Base-by-base conservation (phyloP, 2,797 vertebrate species). In the Cephalopachus bancanus region DNA sequence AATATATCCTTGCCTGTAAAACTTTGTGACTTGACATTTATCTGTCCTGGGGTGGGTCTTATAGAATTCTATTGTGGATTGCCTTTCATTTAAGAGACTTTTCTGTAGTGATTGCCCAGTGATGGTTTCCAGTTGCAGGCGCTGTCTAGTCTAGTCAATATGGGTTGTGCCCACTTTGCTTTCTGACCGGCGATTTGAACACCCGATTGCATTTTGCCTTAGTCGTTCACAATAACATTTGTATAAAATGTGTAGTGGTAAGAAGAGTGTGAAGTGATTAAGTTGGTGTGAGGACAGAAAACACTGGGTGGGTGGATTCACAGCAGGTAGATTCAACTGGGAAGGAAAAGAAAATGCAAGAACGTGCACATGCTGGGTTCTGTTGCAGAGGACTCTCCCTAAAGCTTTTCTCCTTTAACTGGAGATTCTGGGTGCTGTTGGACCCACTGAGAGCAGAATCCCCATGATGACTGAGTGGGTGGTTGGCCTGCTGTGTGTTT, bases 41-140 rank as follows among this genome's bases (percentile, higher is more conserved):
- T 60, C 24, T 92, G 3, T 84, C n/a, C 22, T 33, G 7, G 11
- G 10, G 22, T 59, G 53, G 26, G 33, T 81, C 19, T 71, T 55
- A 37, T 71, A 53, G 59, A 53, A 37, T 20, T 74, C 57, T 64
- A 28, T 9, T 3, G 10, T 33, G 76, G 17, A 26, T 37, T 14
- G 17, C 64, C 24, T 69, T 80, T 72, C 28, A 64, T 62, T 74
- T 44, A n/a, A 80, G 65, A 19, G 64, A 22, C 30, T 37, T 81
- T 80, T 62, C 67, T 64, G 80, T 26, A 71, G 22, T 60, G 60
- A 10, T 60, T 28, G 37, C 37, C 53, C 99, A 53, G 99, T 91
- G 97, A 98, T 0, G 99, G 99, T 0, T 99, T 99, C 89, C 99
- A 99, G 99, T 97, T 99, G 37, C 9, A n/a, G 89, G 28, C 19